Conservation (phyloP, 2,888 invertebrate genomes). For the Drosophila borealis region DNA sequence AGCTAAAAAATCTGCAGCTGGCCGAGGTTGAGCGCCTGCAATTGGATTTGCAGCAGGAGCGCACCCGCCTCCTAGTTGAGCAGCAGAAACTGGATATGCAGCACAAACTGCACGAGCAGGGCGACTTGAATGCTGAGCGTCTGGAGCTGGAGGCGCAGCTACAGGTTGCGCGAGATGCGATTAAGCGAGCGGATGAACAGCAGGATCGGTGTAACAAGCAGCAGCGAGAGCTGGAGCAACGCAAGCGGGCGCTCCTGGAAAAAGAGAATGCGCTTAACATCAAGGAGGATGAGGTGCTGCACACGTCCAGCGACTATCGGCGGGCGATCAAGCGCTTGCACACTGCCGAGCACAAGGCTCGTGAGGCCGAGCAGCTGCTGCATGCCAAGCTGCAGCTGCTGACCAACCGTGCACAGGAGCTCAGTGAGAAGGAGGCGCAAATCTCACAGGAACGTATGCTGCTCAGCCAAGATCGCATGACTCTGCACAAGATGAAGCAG, state of each 20-base stretch:
- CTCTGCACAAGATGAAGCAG: constrained; percentile 77
- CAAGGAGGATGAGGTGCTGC: constrained; percentile 82
- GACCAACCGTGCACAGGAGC: constrained; percentile 77
- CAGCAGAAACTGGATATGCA: constrained; percentile 80
- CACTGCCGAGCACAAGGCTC: constrained; percentile 71
- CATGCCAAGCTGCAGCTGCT: constrained; percentile 80
- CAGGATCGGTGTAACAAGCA: constrained; percentile 81
- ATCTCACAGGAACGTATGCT: constrained; percentile 83
- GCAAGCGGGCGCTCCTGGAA: constrained; percentile 81
- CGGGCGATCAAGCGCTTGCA: constrained; percentile 78
- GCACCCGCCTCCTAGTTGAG: constrained; percentile 74
- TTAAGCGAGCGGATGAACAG: constrained; percentile 83
- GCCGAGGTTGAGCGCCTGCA: constrained; percentile 77
- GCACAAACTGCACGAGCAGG: constrained; percentile 70
- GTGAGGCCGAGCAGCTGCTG: constrained; percentile 78
- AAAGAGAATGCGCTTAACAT: constrained; percentile 78
- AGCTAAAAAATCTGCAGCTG: constrained; percentile 82
- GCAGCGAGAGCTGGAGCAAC: constrained; percentile 82
- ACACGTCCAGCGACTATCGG: constrained; percentile 75
- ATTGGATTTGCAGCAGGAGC: constrained; percentile 82
- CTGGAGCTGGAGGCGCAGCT: constrained; percentile 83
- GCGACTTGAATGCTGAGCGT: constrained; percentile 72
- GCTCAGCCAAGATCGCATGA: constrained; percentile 82
- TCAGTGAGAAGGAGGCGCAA: constrained; percentile 82
- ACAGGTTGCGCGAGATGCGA: constrained; percentile 83